Percentiles rank a stretch among this genome's conserved stretches.
Conservation (phyloP, 1,140 invertebrate genomes). For the Frieseomelitta varia region DNA sequence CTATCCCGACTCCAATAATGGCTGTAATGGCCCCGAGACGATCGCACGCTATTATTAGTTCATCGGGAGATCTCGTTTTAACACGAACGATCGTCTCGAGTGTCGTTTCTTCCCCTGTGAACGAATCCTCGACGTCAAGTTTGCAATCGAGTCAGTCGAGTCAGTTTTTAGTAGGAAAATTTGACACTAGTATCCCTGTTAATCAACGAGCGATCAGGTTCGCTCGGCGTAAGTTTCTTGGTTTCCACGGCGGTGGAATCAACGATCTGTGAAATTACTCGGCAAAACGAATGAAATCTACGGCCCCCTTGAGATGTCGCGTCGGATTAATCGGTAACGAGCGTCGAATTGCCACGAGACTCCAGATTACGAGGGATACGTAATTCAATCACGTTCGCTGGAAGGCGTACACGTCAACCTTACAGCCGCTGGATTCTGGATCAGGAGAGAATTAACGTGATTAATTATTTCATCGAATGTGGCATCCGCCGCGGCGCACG, state of each 20-base stretch:
- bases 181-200: neutral
- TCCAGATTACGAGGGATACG: neutral
- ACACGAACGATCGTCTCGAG: neutral
- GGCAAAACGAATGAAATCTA: conserved; percentile 48
- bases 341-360: conserved; percentile 51
- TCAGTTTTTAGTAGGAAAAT: neutral
- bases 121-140: neutral
- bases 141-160: neutral
- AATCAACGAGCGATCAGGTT: conserved; percentile 28
- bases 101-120: neutral
- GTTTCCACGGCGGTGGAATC: neutral
- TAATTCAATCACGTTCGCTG: conserved; percentile 12
- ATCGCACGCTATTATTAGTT: neutral
- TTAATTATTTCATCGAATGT: neutral
- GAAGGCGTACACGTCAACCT: neutral
- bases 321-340: conserved; percentile 48
- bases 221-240: neutral
- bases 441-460: neutral
- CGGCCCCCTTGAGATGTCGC: conserved; percentile 35
- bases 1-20: neutral
- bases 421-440: neutral
- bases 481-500: no score
- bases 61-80: neutral
- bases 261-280: neutral
- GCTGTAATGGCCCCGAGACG: neutral